Conservation (phyloP, 2,888 invertebrate genomes). For the Drosophila rubida region DNA sequence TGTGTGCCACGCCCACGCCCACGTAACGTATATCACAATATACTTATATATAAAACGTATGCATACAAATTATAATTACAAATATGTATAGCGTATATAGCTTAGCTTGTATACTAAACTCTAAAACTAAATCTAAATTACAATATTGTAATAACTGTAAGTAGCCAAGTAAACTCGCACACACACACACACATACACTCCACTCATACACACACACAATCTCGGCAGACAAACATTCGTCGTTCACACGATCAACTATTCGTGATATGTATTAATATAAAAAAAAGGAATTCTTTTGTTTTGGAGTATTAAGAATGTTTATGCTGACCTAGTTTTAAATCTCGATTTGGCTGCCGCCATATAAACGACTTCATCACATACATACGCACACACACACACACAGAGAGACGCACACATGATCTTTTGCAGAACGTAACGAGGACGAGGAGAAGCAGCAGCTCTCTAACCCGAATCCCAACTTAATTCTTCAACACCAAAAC, state of each 20-base stretch:
- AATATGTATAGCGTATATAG: constrained; percentile 50
- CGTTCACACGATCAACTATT: constrained; percentile 25
- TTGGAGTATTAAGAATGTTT: not conserved
- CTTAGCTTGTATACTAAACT: constrained; percentile 67
- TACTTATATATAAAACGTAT: constrained; percentile 37
- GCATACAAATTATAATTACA: constrained; percentile 39
- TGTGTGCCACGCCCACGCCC: constrained; percentile 50
- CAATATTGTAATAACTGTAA: constrained; percentile 44
- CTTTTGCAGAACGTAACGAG: constrained; percentile 25
- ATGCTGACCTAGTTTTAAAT: not conserved
- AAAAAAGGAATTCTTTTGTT: not conserved
- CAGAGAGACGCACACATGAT: constrained; percentile 20
- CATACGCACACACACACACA: constrained; percentile 23
- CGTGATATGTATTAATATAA: constrained; percentile 20
- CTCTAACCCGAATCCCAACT: constrained; percentile 1
- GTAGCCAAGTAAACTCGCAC: constrained; percentile 48
- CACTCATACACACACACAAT: constrained; percentile 1
- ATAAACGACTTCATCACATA: constrained; percentile 17
- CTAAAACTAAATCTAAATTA: constrained; percentile 22
- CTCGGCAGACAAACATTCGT: constrained; percentile 5
- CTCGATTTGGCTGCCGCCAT: constrained; percentile 17
- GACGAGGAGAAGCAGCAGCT: constrained; percentile 6
- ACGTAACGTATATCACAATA: constrained; percentile 59
- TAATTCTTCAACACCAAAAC: constrained; percentile 6
- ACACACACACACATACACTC: constrained; percentile 17